Base-by-base conservation (phyloP, 2,113 vertebrate genomes). In the Murina feae region DNA sequence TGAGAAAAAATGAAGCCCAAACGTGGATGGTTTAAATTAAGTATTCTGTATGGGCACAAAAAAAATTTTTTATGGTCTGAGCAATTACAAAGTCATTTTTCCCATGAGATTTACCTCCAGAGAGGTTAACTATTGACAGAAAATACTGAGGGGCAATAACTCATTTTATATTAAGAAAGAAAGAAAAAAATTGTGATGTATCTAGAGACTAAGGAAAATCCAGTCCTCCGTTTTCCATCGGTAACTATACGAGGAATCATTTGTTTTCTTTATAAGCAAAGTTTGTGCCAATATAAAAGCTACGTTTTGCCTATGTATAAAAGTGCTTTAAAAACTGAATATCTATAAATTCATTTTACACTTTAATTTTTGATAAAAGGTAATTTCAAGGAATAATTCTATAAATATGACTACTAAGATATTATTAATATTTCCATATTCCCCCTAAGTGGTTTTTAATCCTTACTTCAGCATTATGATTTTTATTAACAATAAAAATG, bases 401-500 rank as follows among this genome's bases (percentile, higher is more conserved):
- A 82, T 84, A 91, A 96, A 89, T 94, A 37, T 69, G 80, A 81
- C n/a, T 66, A 93, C 66, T 93, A 90, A 83, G 93, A 79, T 90
- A 75, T 60, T 89, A 94, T 78, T 81, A 96, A 92, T 47, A 93
- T 81, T 91, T 93, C 76, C 88, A 32, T 86, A 90, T 94, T 81
- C 49, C 32, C 32, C 49, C 53, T 97, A 91, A 96, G 79, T 96
- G 60, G 39, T 39, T 96, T 95, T 97, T 95, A 94, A 97, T 96
- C 23, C 68, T 95, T 76, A 63, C 53, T 95, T 94, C 28, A 86
- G 35, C 75, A 85, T 94, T 82, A 89, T 86, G 7, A 93, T 78
- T 96, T 97, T 96, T 96, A 97, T 92, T 94, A 63, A 44, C 76
- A 96, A 94, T 96, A 96, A 97, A 95, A 97, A 86, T 91, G 63